Evolutionary conservation across 2,797 vertebrate genomes (phyloP).

Genomic region (Syngnathus acus): DNA sequence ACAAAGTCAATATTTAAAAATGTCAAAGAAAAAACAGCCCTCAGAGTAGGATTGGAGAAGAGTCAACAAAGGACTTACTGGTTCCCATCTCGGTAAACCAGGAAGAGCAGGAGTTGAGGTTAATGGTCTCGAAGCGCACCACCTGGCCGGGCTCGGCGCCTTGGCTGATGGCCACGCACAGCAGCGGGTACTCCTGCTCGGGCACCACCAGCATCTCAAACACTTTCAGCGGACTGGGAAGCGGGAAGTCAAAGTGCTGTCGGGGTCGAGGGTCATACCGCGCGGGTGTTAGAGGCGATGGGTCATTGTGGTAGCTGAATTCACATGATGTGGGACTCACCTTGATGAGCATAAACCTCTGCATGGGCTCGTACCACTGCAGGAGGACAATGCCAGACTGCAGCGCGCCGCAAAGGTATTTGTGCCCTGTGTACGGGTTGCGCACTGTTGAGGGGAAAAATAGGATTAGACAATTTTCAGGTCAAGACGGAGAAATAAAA

Average conservation of each 20-base stretch:
- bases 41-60: no score
- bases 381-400: conserved; percentile 94
- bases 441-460: conserved; percentile 68
- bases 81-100: conserved; percentile 96
- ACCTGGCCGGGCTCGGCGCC: conserved; percentile 81
- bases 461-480: no score
- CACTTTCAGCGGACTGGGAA: conserved; percentile 90
- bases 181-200: conserved; percentile 94
- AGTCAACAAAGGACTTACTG: conserved; percentile 62
- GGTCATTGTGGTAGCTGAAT: background rate
- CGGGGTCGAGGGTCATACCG: no score
- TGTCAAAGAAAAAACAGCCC: no score
- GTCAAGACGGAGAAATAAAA: conserved; percentile 4
- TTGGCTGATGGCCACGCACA: conserved; percentile 91
- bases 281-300: background rate
- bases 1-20: no score
- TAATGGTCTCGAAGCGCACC: conserved; percentile 96
- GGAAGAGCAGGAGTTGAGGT: conserved; percentile 96
- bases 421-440: conserved; percentile 94
- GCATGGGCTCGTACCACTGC: conserved; percentile 99
- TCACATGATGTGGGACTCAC: conserved; percentile 54
- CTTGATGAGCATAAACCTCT: conserved; percentile 99
- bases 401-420: conserved; percentile 94
- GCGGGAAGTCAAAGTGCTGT: conserved; percentile 97
- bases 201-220: conserved; percentile 98